Evolutionary conservation across 2,888 invertebrate genomes (phyloP), one percentile per base, ranked within the genome.

Genomic region (Macrophya alboannulata): DNA sequence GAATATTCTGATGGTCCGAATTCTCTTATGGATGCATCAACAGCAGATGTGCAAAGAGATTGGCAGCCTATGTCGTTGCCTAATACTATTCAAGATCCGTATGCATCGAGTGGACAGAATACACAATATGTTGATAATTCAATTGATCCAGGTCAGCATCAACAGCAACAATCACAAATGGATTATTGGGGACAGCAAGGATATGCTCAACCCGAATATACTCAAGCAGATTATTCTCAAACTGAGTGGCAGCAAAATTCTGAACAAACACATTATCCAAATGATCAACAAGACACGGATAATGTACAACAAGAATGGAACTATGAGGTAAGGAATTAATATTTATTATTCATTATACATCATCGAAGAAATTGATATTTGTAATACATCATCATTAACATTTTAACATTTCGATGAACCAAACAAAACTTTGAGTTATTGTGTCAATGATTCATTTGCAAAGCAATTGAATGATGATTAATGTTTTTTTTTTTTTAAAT

Each of bases 271-370:
- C 89, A 89, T 15, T 92, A 91, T 85, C 86, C 89, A 5, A 48
- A 88, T 17, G 90, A 91, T n/a, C 92, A 92, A 84, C 83, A 90
- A 74, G 92, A 92, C 43, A 86, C 87, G 51, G 92, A 92, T 85
- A 89, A 89, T 68, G 86, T 89, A n/a, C 91, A 92, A 81, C 91
- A 91, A 72, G 92, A 91, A 83, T 94, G 94, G 93, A 92, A 91
- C 89, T 93, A 93, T 90, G 93, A 94, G 94, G 94, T 94, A 90
- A 88, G 89, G 37, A 21, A 40, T 87, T 87, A 40, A 86, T 84
- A 10, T 62, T 31, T 21, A 62, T 62, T 21, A 43, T n/a, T n/a
- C n/a, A n/a, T n/a, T n/a, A n/a, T n/a, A n/a, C n/a, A n/a, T n/a
- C n/a, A n/a, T n/a, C n/a, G n/a, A 90, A 88, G 89, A 51, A 21